phyloP scores from a whole-genome alignment of 2,888 invertebrate species.

The Leptarthrus brevirostris region DNA sequence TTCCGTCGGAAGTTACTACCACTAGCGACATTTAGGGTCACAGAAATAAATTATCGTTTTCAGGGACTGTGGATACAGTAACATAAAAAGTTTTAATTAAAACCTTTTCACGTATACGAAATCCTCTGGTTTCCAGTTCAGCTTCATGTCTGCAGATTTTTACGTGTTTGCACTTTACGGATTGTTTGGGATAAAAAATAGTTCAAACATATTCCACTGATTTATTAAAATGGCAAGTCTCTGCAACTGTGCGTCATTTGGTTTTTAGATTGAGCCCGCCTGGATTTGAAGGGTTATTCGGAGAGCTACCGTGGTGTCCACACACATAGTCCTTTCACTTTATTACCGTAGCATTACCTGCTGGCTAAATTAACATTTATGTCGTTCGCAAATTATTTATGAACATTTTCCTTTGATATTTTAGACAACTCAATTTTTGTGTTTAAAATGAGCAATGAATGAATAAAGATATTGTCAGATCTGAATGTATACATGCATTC shows the following conservation, averaged over 20 bases:
- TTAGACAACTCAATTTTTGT: constrained; percentile 7
- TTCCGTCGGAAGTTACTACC: not conserved
- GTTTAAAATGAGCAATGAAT: constrained; percentile 1
- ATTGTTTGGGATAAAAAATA: no score
- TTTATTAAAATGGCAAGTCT: constrained; percentile 2
- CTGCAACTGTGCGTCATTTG: constrained; percentile 13
- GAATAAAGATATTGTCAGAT: not conserved
- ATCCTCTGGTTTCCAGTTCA: not conserved
- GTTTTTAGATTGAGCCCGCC: constrained; percentile 12
- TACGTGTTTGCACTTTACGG: no score
- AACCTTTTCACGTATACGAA: constrained; percentile 1
- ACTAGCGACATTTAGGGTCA: not conserved
- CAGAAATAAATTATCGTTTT: constrained; percentile 14
- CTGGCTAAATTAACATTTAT: constrained; percentile 30
- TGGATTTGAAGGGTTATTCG: no score
- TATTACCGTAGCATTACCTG: no score
- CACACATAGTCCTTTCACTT: no score
- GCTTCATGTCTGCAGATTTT: constrained; percentile 4
- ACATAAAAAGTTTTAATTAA: constrained; percentile 41
- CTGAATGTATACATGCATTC: not conserved
- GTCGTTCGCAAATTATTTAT: constrained; percentile 6
- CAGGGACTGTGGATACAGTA: not conserved
- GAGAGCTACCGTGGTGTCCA: no score
- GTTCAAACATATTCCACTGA: constrained; percentile 22
- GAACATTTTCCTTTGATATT: constrained; percentile 9